These are phyloP conservation scores for Neoaliturus tenellus DNA, from an alignment of 2,888 invertebrate genomes.

Conservation along the genomic window DNA sequence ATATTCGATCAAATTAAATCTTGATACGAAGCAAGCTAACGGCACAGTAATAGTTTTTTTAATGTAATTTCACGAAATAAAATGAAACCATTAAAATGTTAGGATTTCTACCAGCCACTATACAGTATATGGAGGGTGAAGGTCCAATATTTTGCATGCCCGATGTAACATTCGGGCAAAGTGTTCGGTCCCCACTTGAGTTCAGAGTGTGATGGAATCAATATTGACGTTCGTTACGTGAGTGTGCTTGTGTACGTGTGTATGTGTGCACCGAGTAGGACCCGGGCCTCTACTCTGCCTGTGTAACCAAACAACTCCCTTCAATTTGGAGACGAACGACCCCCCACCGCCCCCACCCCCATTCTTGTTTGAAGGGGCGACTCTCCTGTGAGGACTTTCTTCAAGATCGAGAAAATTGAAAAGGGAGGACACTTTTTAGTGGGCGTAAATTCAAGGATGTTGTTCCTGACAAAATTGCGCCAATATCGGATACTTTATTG, in stretches of 20 bases:
- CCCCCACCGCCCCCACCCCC: not conserved
- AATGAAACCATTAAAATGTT: no score
- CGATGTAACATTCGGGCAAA: not conserved
- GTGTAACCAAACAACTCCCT: slow-evolving; percentile 22
- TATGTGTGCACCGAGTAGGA: not conserved
- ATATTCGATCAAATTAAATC: no score
- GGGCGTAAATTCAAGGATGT: no score
- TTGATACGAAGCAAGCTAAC: no score
- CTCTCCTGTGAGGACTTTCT: not conserved
- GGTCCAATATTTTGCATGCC: not conserved
- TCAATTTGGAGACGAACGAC: slow-evolving; percentile 25
- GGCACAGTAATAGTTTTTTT: no score
- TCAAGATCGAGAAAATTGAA: slow-evolving; percentile 1
- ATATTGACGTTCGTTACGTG: slow-evolving; percentile 26
- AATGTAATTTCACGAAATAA: no score
- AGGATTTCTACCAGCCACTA: no score
- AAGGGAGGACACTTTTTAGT: not conserved
- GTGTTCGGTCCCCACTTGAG: slow-evolving; percentile 8
- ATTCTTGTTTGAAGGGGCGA: not conserved
- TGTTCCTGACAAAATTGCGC: no score
- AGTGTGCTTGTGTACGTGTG: slow-evolving; percentile 17
- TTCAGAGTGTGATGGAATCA: slow-evolving; percentile 36
- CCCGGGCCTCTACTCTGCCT: slow-evolving; percentile 1
- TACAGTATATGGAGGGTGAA: no score
- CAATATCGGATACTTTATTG: no score